Base-by-base conservation (phyloP, 1,140 invertebrate genomes). In the Drosophila lini region DNA sequence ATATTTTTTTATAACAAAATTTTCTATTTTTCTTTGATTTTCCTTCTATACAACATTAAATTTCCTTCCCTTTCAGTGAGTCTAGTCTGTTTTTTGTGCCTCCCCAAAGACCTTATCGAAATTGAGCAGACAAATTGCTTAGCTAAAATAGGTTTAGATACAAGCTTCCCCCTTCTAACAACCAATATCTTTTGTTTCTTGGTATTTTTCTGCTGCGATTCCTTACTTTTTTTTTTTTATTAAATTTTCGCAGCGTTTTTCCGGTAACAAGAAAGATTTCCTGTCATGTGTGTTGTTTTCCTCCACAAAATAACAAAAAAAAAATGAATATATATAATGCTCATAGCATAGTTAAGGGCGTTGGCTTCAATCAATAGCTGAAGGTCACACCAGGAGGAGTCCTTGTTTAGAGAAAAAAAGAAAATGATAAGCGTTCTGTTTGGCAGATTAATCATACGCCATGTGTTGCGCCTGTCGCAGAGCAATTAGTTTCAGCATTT, bases 381-480 rank as follows among this genome's bases (percentile, higher is more conserved):
- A 88, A 86, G 83, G 84, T 89, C 84, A 68, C 61, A 78, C 62
- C 42, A 55, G n/a, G 11, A 42, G 22, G 13, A 55, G 19, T 3
- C 28, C 3, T 22, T 64, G 5, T 48, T 48, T 41, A 10, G 8
- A 40, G 11, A n/a, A 67, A 31, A 3, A 31, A 56, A 5, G 25
- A 67, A 77, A 80, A 73, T 84, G 77, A 84, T 84, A 85, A 80
- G 63, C 59, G 52, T 48, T 41, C 59, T 64, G 42, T 53, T 61
- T 47, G 41, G 47, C 73, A 61, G 74, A 88, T 88, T 88, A 88
- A 88, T 89, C 83, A 88, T 88, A 89, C 80, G 83, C 77, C 84
- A 88, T 88, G 83, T 88, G 80, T 74, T 82, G 48, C 67, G 69
- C 58, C 73, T 77, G 73, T 64, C 81, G 61, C 53, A 63, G 48